Evolutionary conservation across 2,113 vertebrate genomes (phyloP).

Genomic region (Sapayoa aenigma): DNA sequence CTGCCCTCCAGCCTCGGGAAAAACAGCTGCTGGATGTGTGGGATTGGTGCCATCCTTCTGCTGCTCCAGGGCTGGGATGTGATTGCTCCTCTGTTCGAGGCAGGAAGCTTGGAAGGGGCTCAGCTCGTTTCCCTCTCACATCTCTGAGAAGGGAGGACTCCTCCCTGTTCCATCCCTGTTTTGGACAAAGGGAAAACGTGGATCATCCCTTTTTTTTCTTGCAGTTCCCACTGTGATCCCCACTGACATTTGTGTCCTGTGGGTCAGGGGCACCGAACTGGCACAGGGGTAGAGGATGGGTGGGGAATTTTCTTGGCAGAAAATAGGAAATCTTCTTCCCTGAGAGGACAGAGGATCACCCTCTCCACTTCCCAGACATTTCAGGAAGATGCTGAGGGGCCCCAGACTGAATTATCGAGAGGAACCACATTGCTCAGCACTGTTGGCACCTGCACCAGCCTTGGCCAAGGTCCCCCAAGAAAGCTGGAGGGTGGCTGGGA

Average conservation of each 20-base stretch:
- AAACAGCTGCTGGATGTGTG: background rate
- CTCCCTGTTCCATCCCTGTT: background rate
- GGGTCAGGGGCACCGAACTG: background rate
- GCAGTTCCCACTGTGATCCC: background rate
- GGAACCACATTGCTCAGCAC: background rate
- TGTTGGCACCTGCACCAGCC: background rate
- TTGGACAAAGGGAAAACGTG: background rate
- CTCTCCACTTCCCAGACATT: background rate
- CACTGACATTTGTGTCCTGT: accelerated
- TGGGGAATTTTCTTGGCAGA: background rate
- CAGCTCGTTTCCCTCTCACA: background rate
- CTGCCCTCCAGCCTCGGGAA: constrained; percentile 7
- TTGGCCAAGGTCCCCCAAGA: background rate
- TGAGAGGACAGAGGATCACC: background rate
- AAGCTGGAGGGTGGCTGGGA: background rate
- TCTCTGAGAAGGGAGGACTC: background rate
- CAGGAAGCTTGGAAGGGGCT: background rate
- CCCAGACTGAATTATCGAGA: background rate
- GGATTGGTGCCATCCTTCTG: no score
- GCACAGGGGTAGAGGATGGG: background rate
- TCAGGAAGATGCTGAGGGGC: background rate
- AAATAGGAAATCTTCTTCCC: background rate
- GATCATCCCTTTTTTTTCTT: background rate
- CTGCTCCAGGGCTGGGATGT: background rate
- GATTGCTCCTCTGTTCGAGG: background rate